Evolutionary conservation across 2,113 vertebrate species (phyloP).

Genomic region (Meriones unguiculatus): DNA sequence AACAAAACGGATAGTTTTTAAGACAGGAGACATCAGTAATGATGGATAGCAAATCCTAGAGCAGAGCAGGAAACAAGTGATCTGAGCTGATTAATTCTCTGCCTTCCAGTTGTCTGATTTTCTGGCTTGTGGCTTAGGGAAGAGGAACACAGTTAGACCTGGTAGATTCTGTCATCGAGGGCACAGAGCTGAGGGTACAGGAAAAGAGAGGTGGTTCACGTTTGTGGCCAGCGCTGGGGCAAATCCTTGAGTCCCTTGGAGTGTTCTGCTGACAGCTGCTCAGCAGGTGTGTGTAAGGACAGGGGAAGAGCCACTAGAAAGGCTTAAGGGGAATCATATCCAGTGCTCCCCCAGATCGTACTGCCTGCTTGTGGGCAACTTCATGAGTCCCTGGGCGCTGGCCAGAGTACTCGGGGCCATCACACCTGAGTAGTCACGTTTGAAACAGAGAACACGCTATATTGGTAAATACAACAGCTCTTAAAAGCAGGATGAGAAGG

Average conservation of each 20-base stretch:
- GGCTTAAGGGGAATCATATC: not conserved
- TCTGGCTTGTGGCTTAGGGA: not conserved
- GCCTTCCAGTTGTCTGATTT: not conserved
- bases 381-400: not conserved
- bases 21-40: not conserved
- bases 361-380: too few species aligned
- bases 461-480: not conserved
- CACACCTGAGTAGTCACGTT: not conserved
- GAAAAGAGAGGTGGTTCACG: not conserved
- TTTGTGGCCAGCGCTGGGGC: not conserved
- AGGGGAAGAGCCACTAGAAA: not conserved
- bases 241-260: not conserved
- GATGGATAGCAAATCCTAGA: not conserved
- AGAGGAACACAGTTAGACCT: not conserved
- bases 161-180: not conserved
- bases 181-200: not conserved
- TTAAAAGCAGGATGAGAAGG: not conserved
- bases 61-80: not conserved
- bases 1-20: not conserved
- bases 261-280: not conserved
- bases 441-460: not conserved
- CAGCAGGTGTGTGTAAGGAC: not conserved
- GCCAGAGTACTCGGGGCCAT: not conserved
- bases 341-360: not conserved
- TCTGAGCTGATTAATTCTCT: not conserved